Evolutionary conservation across 2,797 vertebrate genomes (phyloP).

Genomic region (Benthosema pterotum): DNA sequence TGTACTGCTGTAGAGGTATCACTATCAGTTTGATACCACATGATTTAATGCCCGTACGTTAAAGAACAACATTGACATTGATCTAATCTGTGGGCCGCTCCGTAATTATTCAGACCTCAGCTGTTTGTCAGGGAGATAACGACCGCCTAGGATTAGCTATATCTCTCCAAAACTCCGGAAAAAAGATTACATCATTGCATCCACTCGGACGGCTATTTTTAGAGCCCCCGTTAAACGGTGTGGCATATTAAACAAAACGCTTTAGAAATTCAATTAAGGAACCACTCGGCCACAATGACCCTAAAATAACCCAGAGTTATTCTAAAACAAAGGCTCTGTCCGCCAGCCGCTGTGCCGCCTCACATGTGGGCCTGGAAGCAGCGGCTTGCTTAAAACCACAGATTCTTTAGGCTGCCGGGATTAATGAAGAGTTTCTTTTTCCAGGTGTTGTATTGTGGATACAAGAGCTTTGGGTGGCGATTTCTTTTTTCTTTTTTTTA

Average conservation of each 20-base stretch:
- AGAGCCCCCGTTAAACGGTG: slow-evolving; percentile 70
- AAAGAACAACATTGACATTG: slow-evolving; percentile 63
- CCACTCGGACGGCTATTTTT: slow-evolving; percentile 71
- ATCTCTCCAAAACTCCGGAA: slow-evolving; percentile 64
- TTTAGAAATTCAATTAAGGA: slow-evolving; percentile 82
- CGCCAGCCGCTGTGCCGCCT: slow-evolving; percentile 53
- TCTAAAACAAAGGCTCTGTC: slow-evolving; percentile 71
- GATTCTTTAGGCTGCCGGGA: slow-evolving; percentile 73
- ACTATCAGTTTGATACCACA: slow-evolving; percentile 22
- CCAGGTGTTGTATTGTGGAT: slow-evolving; percentile 87
- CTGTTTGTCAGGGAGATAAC: slow-evolving; percentile 62
- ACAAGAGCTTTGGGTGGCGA: slow-evolving; percentile 79
- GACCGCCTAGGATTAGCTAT: slow-evolving; percentile 58
- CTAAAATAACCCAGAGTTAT: slow-evolving; percentile 77
- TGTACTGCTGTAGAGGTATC: slow-evolving; percentile 27
- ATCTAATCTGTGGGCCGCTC: slow-evolving; percentile 58
- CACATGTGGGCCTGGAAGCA: slow-evolving; percentile 72
- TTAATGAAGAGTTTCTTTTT: slow-evolving; percentile 84
- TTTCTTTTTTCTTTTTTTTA: too few relatives aligned
- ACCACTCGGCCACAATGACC: slow-evolving; percentile 78
- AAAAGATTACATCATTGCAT: slow-evolving; percentile 80
- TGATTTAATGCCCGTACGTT: slow-evolving; percentile 51
- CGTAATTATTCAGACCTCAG: slow-evolving; percentile 67
- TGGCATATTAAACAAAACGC: slow-evolving; percentile 81
- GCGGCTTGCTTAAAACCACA: slow-evolving; percentile 64